A percentile compares a stretch with the other conserved stretches of the same genome.
These are phyloP conservation scores for Fissipunctia ypsillon DNA, from an alignment of 2,888 invertebrate genomes.

Conservation along the genomic window DNA sequence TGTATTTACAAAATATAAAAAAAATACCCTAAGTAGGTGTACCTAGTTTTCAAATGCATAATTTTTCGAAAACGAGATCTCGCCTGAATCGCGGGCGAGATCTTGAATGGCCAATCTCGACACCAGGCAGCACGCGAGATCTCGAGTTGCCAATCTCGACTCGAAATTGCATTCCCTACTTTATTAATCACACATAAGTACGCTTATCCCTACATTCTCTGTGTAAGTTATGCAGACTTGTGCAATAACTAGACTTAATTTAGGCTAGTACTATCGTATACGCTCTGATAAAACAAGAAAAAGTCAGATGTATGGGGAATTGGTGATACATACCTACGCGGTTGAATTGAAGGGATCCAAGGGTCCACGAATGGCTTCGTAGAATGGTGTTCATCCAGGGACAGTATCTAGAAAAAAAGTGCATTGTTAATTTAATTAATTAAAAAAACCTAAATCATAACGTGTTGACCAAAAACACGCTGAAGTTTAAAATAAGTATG, in stretches of 20 bases:
- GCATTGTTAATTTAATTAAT: not conserved
- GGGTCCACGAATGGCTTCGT: not conserved
- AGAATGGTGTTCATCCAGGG: not conserved
- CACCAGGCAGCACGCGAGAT: too few relatives aligned
- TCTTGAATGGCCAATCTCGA: too few relatives aligned
- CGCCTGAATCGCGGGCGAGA: too few relatives aligned
- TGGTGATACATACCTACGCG: constrained; percentile 8
- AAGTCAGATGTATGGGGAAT: not conserved
- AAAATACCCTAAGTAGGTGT: too few relatives aligned
- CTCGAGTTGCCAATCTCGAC: too few relatives aligned
- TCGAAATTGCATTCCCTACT: too few relatives aligned
- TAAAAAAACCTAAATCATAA: not conserved
- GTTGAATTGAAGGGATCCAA: not conserved
- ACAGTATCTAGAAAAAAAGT: not conserved
- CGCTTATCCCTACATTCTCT: not conserved
- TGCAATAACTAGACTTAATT: not conserved
- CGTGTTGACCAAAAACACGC: not conserved
- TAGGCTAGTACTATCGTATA: not conserved
- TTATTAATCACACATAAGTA: too few relatives aligned
- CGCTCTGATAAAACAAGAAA: not conserved
- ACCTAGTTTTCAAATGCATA: too few relatives aligned
- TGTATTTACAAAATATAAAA: too few relatives aligned
- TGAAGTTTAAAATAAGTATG: too few relatives aligned
- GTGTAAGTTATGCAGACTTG: not conserved
- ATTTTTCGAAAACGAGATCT: too few relatives aligned